These are phyloP conservation scores for Drosophila sproati DNA, from an alignment of 1,140 invertebrate species.

Conservation along the genomic window DNA sequence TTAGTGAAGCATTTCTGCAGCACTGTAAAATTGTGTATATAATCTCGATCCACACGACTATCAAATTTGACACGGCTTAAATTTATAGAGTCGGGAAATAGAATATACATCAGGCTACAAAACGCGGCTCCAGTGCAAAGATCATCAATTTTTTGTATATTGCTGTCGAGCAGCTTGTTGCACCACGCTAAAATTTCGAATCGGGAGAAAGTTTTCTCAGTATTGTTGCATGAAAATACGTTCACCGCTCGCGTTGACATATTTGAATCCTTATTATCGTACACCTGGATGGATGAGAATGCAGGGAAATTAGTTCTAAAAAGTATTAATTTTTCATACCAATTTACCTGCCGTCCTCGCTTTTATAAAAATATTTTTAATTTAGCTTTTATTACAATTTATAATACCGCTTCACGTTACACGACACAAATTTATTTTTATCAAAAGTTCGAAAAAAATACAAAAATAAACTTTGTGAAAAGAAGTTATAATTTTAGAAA, in stretches of 20 bases:
- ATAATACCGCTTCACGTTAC: too few relatives aligned
- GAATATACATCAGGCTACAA: slow-evolving; percentile 99
- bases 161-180: slow-evolving; percentile 95
- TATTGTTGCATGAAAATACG: slow-evolving; percentile 7
- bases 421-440: too few relatives aligned
- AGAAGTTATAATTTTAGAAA: not conserved
- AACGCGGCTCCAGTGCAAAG: slow-evolving; percentile 96
- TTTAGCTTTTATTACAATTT: too few relatives aligned
- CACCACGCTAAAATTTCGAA: slow-evolving; percentile 99
- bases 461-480: not conserved
- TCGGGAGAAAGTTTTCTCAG: slow-evolving; percentile 86
- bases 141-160: slow-evolving; percentile 98
- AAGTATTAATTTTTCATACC: too few relatives aligned
- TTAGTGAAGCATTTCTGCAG: slow-evolving; percentile 97
- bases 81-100: slow-evolving; percentile 95
- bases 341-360: too few relatives aligned
- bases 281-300: not conserved
- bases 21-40: slow-evolving; percentile 99
- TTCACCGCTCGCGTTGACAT: not conserved
- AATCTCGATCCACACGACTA: slow-evolving; percentile 98
- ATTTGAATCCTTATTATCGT: not conserved
- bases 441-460: not conserved
- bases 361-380: too few relatives aligned
- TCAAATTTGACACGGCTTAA: slow-evolving; percentile 98
- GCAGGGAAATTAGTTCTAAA: not conserved